Evolutionary conservation across 2,888 invertebrate genomes (phyloP).

Genomic region (Galerucella pusilla): DNA sequence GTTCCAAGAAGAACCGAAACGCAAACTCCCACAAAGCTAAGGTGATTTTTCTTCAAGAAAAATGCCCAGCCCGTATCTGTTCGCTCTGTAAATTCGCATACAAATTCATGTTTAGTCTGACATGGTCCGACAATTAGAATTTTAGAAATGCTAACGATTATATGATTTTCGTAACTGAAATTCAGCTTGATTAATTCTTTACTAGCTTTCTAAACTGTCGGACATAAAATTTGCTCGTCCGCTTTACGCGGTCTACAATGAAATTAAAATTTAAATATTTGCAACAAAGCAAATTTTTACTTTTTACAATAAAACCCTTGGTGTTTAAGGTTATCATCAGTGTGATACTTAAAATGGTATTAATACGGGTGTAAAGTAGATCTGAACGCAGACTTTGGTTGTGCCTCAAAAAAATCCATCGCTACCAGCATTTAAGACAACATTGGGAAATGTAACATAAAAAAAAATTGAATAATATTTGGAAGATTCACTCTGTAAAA

Average conservation of each 20-base stretch:
- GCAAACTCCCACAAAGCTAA: too few species aligned
- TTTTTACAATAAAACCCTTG: background rate
- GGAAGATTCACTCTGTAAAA: too few species aligned
- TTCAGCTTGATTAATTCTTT: conserved; percentile 58
- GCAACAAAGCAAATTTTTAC: conserved; percentile 26
- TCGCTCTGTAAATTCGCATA: conserved; percentile 56
- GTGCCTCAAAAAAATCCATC: too few species aligned
- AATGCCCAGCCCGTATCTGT: conserved; percentile 20
- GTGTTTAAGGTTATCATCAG: background rate
- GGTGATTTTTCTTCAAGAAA: background rate
- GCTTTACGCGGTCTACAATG: conserved; percentile 44
- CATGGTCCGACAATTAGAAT: conserved; percentile 54
- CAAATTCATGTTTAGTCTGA: conserved; percentile 57
- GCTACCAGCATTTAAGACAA: too few species aligned
- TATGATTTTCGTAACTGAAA: conserved; percentile 55
- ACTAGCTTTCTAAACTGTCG: conserved; percentile 52
- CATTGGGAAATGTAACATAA: too few species aligned
- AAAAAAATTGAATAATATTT: too few species aligned
- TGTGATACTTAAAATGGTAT: background rate
- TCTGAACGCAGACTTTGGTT: too few species aligned
- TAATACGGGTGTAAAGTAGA: too few species aligned
- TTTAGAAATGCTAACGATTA: conserved; percentile 55
- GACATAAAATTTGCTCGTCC: conserved; percentile 53
- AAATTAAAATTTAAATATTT: conserved; percentile 53
- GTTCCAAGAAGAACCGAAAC: too few species aligned